Evolutionary conservation across 2,797 vertebrate species (phyloP).

Genomic region (Saxicola maurus): DNA sequence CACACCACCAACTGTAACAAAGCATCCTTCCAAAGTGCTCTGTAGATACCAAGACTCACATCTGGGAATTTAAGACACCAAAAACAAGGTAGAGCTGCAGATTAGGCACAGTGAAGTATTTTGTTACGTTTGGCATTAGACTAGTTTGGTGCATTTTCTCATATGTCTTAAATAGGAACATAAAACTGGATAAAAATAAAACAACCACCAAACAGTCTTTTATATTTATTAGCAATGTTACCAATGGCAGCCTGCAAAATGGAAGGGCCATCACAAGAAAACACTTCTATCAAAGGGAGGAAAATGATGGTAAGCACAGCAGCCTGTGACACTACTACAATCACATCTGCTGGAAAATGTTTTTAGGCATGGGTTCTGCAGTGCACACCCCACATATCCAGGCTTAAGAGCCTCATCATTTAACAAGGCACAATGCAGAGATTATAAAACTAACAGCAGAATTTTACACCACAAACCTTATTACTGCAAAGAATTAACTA

Average conservation of each 20-base stretch:
- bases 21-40: not conserved
- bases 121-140: not conserved
- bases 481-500: not conserved
- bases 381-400: not conserved
- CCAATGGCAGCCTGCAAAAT: not conserved
- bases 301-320: not conserved
- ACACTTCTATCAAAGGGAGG: not conserved
- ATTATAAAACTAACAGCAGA: not conserved
- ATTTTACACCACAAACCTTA: not conserved
- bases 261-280: not conserved
- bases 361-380: not conserved
- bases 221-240: not conserved
- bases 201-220: not conserved
- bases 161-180: not conserved
- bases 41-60: not conserved
- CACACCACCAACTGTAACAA: not conserved
- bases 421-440: not conserved
- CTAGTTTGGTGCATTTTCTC: not conserved
- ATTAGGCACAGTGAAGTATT: not conserved
- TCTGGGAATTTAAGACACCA: not conserved
- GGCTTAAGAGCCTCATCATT: not conserved
- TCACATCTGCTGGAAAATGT: not conserved
- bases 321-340: fast-evolving
- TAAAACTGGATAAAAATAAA: not conserved
- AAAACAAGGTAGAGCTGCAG: not conserved